Evolutionary conservation across 35 echinoderm and acorn worm species (phyloP), one percentile per base, ranked within the genome.

Genomic region (Lytechinus variegatus): DNA sequence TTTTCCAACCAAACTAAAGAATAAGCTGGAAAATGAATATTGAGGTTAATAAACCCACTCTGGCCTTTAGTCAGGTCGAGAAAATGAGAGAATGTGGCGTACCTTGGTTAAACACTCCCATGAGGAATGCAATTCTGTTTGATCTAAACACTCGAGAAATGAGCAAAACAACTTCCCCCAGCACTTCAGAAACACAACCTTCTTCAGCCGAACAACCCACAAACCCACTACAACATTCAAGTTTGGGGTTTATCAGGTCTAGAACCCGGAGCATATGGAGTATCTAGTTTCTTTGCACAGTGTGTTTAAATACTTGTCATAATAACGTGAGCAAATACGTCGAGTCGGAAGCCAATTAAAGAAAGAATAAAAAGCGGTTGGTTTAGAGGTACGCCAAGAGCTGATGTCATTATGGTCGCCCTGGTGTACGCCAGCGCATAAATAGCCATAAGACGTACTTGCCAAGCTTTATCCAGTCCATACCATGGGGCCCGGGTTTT

Each of bases 261-360:
- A 24, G 16, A 16, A 1, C 66, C n/a, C 66, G 66, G 19, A 71
- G 10, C n/a, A 44, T 27, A n/a, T 90, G 88, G 88, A 52, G 88
- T 90, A 90, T 90, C 88, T 90, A 8, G 88, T 90, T 90, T 90
- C 88, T 90, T 90, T 90, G 88, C 88, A 90, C 52, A 90, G 88
- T 27, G 88, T 90, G 88, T 90, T 90, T 90, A 90, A 90, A 90
- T 90, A 90, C 88, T 90, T 90, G 88, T 90, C 88, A 90, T 90
- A 90, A 90, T 90, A 90, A 33, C 88, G 88, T 54, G 88, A 52
- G 88, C 88, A 90, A 90, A 90, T 90, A 90, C 19, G 28, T 52
- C 88, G 52, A 54, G 29, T 52, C 88, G 88, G 88, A 90, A 90
- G 88, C 88, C 88, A 90, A 90, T 90, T 90, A 90, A 52, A 90